These are phyloP conservation scores for Drosophila gaucha DNA, from an alignment of 2,888 invertebrate genomes.

Conservation along the genomic window DNA sequence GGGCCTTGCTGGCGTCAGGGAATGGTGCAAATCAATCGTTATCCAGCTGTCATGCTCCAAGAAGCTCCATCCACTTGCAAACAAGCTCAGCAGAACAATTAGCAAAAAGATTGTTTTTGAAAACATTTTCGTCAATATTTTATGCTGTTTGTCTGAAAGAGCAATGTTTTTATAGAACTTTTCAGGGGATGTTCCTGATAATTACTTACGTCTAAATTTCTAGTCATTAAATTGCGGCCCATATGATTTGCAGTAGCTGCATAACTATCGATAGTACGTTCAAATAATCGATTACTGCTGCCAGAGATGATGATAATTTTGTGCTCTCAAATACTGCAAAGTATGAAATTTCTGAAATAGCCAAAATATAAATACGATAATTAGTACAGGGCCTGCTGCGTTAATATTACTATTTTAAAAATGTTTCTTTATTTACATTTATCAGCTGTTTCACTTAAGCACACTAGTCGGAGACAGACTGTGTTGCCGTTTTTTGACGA, in stretches of 20 bases:
- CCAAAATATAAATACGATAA: not conserved
- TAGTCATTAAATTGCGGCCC: constrained; percentile 44
- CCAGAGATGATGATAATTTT: not conserved
- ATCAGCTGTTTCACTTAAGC: not conserved
- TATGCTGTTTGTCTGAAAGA: constrained; percentile 1
- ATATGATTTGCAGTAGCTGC: constrained; percentile 38
- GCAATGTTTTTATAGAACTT: not conserved
- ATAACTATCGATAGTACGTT: constrained; percentile 26
- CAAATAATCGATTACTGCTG: not conserved
- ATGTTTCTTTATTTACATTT: not conserved
- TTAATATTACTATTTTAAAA: not conserved
- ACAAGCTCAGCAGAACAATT: constrained; percentile 38
- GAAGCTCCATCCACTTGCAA: constrained; percentile 81
- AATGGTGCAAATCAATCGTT: constrained; percentile 89
- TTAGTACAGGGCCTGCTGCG: not conserved
- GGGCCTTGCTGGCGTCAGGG: constrained; percentile 86
- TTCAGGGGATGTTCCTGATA: not conserved
- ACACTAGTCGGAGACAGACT: too few relatives aligned
- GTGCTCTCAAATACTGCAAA: not conserved
- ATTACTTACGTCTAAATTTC: constrained; percentile 27
- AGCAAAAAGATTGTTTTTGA: constrained; percentile 18
- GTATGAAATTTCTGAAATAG: not conserved
- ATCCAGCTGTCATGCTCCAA: constrained; percentile 91
- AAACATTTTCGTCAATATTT: constrained; percentile 22
- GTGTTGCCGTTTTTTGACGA: too few relatives aligned